Conservation (phyloP, 2,113 vertebrate species). For the Panthera leo region DNA sequence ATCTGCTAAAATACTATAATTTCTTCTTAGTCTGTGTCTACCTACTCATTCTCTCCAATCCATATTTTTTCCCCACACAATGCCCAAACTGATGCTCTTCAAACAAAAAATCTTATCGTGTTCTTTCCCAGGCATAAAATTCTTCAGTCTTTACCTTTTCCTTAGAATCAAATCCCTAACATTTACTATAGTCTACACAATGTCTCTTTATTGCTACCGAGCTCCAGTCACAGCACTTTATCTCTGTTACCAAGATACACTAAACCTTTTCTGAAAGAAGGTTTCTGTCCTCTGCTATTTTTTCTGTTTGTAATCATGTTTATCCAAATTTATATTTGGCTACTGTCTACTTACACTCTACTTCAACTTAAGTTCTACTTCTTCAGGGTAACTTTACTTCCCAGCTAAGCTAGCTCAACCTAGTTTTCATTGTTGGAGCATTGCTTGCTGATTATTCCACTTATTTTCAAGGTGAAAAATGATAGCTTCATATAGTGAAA, state of each 20-base stretch:
- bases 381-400: background rate
- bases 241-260: background rate
- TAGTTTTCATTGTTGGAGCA: background rate
- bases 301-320: background rate
- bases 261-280: background rate
- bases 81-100: background rate
- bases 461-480: background rate
- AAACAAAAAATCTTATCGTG: background rate
- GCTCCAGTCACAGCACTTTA: background rate
- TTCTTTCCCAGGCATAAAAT: background rate
- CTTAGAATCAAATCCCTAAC: background rate
- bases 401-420: background rate
- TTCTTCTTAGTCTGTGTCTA: background rate
- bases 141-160: background rate
- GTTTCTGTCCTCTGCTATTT: background rate
- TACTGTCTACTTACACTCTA: background rate
- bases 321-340: background rate
- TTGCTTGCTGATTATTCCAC: background rate
- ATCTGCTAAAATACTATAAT: background rate
- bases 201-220: background rate
- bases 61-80: background rate
- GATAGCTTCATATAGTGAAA: background rate
- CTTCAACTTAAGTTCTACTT: conserved; percentile 2
- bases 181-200: background rate
- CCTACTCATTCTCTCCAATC: background rate